phyloP scores from a whole-genome alignment of 1,140 invertebrate species.

The Scaptomyza pallida region DNA sequence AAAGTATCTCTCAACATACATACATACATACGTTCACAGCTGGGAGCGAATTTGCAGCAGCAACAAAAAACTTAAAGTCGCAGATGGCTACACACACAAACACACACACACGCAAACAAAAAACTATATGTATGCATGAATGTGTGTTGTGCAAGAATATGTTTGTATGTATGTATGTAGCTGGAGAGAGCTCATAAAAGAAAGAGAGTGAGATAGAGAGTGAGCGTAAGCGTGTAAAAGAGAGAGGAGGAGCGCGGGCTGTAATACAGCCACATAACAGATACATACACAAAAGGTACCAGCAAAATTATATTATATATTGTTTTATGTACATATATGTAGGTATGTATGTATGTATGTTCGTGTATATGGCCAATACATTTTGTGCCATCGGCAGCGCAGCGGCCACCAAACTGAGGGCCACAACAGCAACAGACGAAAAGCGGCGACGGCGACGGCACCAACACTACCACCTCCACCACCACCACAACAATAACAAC shows the following conservation, averaged over 20 bases:
- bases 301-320: slow-evolving; percentile 1
- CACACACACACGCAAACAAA: slow-evolving; percentile 55
- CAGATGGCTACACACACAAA: slow-evolving; percentile 68
- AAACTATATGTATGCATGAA: slow-evolving; percentile 14
- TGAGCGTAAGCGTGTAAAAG: not conserved
- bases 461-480: slow-evolving; percentile 20
- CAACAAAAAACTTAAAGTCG: slow-evolving; percentile 63
- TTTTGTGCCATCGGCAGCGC: slow-evolving; percentile 38
- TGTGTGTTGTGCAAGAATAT: slow-evolving; percentile 4
- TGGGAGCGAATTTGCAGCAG: slow-evolving; percentile 42
- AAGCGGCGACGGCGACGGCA: slow-evolving; percentile 19
- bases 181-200: slow-evolving; percentile 20
- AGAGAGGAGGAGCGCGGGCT: slow-evolving; percentile 21
- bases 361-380: slow-evolving; percentile 42
- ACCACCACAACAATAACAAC: slow-evolving; percentile 20
- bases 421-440: slow-evolving; percentile 28
- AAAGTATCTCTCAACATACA: slow-evolving; percentile 54
- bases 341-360: slow-evolving; percentile 4
- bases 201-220: slow-evolving; percentile 1
- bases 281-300: slow-evolving; percentile 42
- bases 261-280: slow-evolving; percentile 35
- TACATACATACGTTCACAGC: slow-evolving; percentile 18
- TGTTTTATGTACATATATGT: not conserved
- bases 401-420: slow-evolving; percentile 50
- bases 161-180: slow-evolving; percentile 6